phyloP scores from a whole-genome alignment of 2,888 invertebrate species.

The Oscheius sp. region DNA sequence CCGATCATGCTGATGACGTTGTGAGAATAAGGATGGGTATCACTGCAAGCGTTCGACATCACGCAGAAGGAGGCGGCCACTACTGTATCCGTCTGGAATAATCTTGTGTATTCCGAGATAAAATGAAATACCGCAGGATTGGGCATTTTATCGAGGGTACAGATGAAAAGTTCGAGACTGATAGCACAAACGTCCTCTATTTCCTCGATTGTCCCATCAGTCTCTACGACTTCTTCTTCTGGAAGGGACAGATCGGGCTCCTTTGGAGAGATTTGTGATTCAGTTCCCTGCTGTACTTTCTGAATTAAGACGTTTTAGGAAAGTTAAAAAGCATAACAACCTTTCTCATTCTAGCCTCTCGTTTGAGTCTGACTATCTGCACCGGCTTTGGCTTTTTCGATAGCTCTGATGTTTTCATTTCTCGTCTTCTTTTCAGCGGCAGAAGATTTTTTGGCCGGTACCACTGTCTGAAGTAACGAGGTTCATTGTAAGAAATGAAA shows the following conservation, averaged over 20 bases:
- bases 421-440: neutral
- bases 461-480: neutral
- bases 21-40: slow-evolving; percentile 37
- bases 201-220: slow-evolving; percentile 38
- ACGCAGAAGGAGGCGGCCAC: slow-evolving; percentile 46
- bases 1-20: slow-evolving; percentile 39
- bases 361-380: no score
- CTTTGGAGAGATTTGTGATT: no score
- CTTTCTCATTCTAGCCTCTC: no score
- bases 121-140: slow-evolving; percentile 38
- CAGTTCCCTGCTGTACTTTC: slow-evolving; percentile 10
- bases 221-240: slow-evolving; percentile 19
- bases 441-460: neutral
- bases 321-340: no score
- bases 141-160: slow-evolving; percentile 46
- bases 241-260: neutral
- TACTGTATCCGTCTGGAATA: slow-evolving; percentile 46
- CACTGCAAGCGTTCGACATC: slow-evolving; percentile 48
- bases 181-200: slow-evolving; percentile 45
- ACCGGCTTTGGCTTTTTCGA: no score
- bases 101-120: neutral
- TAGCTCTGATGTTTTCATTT: no score
- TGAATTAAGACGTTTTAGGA: neutral
- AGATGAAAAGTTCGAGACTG: slow-evolving; percentile 52
- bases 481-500: neutral